Conservation (phyloP, 2,113 vertebrate species). For the Chloropsis cyanopogon region DNA sequence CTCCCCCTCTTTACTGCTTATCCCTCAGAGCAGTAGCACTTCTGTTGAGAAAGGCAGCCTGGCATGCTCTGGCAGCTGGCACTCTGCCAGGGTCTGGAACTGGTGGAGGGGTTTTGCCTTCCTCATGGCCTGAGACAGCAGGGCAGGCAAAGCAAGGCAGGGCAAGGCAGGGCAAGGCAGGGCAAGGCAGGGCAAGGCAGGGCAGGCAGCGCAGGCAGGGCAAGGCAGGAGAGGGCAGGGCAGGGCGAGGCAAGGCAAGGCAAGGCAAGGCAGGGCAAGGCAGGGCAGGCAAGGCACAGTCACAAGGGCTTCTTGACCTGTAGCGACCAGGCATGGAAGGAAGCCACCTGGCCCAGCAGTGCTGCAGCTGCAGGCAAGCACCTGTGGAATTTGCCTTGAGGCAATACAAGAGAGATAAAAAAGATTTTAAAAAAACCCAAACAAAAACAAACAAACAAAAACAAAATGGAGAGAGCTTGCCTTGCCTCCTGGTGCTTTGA, state of each 20-base stretch:
- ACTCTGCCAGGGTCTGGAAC: neutral
- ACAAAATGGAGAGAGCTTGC: neutral
- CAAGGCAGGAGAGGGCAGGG: too few species aligned
- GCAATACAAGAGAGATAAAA: too few species aligned
- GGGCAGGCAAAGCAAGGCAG: neutral
- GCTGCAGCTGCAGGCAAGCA: neutral
- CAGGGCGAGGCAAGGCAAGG: neutral
- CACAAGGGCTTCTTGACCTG: fast-evolving
- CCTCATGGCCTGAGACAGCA: too few species aligned
- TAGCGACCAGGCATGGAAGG: fast-evolving
- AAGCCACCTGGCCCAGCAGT: too few species aligned
- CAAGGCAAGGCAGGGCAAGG: too few species aligned
- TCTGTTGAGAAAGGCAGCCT: neutral
- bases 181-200: too few species aligned
- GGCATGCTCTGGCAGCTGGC: fast-evolving
- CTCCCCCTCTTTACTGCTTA: neutral
- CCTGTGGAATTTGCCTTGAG: fast-evolving
- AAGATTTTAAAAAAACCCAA: too few species aligned
- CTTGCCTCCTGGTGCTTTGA: neutral
- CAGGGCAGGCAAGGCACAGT: neutral
- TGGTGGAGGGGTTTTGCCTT: fast-evolving
- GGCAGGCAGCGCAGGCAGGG: too few species aligned
- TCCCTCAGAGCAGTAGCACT: neutral
- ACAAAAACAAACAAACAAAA: too few species aligned
- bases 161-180: neutral